Percentiles rank a stretch among this genome's conserved stretches.
Conservation (phyloP, 2,797 vertebrate species). For the Florisuga fusca region DNA sequence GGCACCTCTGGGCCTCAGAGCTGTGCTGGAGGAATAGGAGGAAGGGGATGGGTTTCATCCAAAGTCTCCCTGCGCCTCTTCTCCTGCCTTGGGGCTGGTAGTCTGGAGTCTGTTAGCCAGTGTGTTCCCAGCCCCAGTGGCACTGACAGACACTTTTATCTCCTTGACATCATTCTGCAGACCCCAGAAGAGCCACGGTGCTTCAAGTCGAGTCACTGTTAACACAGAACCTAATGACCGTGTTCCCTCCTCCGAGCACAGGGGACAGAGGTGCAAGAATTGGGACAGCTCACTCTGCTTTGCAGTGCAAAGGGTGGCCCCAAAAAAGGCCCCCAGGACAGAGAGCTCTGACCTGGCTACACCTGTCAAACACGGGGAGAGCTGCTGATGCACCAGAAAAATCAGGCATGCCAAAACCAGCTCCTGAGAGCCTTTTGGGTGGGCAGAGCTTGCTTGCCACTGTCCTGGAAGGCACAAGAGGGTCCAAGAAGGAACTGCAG, state of each 20-base stretch:
- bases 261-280: rapidly evolving
- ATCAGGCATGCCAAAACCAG: not conserved
- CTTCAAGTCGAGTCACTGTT: not conserved
- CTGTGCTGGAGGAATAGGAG: not conserved
- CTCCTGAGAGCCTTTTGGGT: not conserved
- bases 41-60: not conserved
- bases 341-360: rapidly evolving
- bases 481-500: not conserved
- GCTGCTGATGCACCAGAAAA: not conserved
- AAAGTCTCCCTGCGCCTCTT: not conserved
- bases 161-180: not conserved
- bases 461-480: rapidly evolving
- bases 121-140: not conserved
- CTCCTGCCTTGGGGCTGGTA: not conserved
- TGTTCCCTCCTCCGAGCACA: not conserved
- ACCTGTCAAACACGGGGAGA: rapidly evolving
- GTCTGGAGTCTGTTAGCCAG: not conserved
- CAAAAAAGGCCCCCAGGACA: not conserved
- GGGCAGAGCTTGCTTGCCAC: not conserved
- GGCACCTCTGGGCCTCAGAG: not conserved
- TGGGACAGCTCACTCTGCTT: not conserved
- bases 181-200: not conserved
- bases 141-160: not conserved
- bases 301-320: not conserved
- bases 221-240: not conserved